A percentile compares a stretch with the other conserved stretches of the same genome.
phyloP scores from a whole-genome alignment of 2,888 invertebrate species.

The Luperina nickerlii region DNA sequence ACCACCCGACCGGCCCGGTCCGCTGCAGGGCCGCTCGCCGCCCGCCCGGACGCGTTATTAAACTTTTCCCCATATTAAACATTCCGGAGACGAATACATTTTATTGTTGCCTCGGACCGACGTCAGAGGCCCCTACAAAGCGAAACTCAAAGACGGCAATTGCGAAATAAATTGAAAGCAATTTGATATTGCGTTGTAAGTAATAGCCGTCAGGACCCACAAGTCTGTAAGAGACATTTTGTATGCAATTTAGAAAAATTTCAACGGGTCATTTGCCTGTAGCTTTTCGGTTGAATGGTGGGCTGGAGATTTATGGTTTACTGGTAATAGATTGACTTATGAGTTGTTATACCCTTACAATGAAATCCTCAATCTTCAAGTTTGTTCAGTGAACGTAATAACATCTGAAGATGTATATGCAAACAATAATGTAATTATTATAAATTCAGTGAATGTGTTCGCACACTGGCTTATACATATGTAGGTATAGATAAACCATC shows the following conservation, averaged over 20 bases:
- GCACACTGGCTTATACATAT: slow-evolving; percentile 48
- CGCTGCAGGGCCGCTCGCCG: slow-evolving; percentile 70
- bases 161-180: slow-evolving; percentile 91
- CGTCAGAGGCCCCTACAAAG: slow-evolving; percentile 90
- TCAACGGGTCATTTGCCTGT: slow-evolving; percentile 82
- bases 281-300: slow-evolving; percentile 71
- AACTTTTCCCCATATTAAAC: slow-evolving; percentile 91
- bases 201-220: slow-evolving; percentile 89
- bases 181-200: slow-evolving; percentile 91
- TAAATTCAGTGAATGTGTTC: slow-evolving; percentile 51
- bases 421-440: slow-evolving; percentile 63
- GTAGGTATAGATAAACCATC: slow-evolving; percentile 75
- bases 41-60: slow-evolving; percentile 90
- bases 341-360: slow-evolving; percentile 15
- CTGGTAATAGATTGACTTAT: slow-evolving; percentile 50
- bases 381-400: slow-evolving; percentile 33
- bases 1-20: slow-evolving; percentile 77
- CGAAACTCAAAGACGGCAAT: slow-evolving; percentile 91
- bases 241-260: slow-evolving; percentile 85
- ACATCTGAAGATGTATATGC: slow-evolving; percentile 44
- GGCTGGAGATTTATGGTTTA: slow-evolving; percentile 71
- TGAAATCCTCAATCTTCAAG: slow-evolving; percentile 23
- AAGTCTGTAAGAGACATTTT: slow-evolving; percentile 86
- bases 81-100: slow-evolving; percentile 91
- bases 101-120: slow-evolving; percentile 90